Evolutionary conservation across 2,888 invertebrate species (phyloP), one percentile per base, ranked within the genome.

Genomic region (Synergus japonicus): DNA sequence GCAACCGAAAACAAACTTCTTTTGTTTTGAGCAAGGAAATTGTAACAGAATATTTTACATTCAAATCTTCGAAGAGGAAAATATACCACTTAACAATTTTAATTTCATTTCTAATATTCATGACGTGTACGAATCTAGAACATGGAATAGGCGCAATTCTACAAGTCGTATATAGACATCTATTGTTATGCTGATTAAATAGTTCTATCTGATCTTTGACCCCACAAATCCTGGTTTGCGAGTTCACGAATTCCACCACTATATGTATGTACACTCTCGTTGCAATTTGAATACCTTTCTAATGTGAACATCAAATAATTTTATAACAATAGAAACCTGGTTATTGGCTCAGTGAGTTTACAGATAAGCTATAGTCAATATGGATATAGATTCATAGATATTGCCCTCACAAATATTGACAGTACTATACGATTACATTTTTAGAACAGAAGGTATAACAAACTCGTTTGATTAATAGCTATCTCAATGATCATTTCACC

Each of bases 241-340:
- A 67, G 2, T 67, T 46, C 43, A 67, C 67, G 44, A 67, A 67
- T 67, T 46, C 22, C 12, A 46, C 15, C 22, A 0, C 46, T 13
- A 10, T 67, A 12, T 73, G 37, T 54, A n/a, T 73, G 54, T 73
- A n/a, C 49, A 73, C 37, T 73, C 22, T n/a, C 15, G 54, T n/a
- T 10, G 54, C 15, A 18, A 54, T n/a, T 10, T 67, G 46, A 67
- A 46, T 67, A 46, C 67, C 67, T 67, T 67, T 67, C 67, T 22
- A 46, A 67, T 22, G 13, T 67, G 13, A 3, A 1, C 8, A 69
- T n/a, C n/a, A 65, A 41, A 65, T 65, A 41, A 41, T 29, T 1
- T 7, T n/a, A 41, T 37, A 65, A 73, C 54, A 73, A 73, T 54
- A 54, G 54, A 73, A 73, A 41, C n/a, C 60, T 63, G 7, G 60